Conservation (phyloP, 2,797 vertebrate species). For the Lagodon rhomboides region DNA sequence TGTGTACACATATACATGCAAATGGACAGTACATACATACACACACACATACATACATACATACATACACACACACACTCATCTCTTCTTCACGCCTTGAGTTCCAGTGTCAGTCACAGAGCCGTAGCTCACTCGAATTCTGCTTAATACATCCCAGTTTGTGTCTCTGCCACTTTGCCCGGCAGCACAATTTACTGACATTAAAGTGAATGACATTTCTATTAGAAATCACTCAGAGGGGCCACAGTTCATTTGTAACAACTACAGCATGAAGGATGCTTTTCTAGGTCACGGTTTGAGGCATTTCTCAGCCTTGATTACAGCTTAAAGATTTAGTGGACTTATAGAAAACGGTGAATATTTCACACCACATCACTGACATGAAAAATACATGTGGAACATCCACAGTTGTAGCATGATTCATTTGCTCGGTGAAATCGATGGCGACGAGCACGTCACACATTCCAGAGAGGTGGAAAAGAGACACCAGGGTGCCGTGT, state of each 20-base stretch:
- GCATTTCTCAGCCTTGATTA: conserved; percentile 64
- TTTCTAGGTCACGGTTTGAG: conserved; percentile 66
- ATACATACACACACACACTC: too few relatives aligned
- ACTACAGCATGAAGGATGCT: conserved; percentile 50
- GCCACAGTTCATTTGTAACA: conserved; percentile 64
- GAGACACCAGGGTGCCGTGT: conserved; percentile 8
- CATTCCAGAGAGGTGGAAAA: conserved; percentile 20
- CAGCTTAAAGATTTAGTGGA: conserved; percentile 52
- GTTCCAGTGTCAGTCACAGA: conserved; percentile 18
- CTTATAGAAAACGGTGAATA: conserved; percentile 58
- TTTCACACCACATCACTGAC: conserved; percentile 45
- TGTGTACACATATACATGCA: conserved; percentile 23
- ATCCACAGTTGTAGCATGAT: conserved; percentile 29
- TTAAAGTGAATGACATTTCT: conserved; percentile 74
- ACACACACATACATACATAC: too few relatives aligned
- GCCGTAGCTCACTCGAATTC: conserved; percentile 28
- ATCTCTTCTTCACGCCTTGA: neutral
- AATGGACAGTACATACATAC: conserved; percentile 13
- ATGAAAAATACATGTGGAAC: conserved; percentile 40
- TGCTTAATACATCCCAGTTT: conserved; percentile 45
- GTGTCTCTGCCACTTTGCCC: conserved; percentile 43
- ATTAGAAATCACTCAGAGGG: conserved; percentile 62
- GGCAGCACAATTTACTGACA: conserved; percentile 58
- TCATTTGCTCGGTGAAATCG: conserved; percentile 37
- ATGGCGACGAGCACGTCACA: conserved; percentile 20